These are phyloP conservation scores for Procambarus virginalis DNA, from an alignment of 1,140 invertebrate genomes.

Conservation along the genomic window DNA sequence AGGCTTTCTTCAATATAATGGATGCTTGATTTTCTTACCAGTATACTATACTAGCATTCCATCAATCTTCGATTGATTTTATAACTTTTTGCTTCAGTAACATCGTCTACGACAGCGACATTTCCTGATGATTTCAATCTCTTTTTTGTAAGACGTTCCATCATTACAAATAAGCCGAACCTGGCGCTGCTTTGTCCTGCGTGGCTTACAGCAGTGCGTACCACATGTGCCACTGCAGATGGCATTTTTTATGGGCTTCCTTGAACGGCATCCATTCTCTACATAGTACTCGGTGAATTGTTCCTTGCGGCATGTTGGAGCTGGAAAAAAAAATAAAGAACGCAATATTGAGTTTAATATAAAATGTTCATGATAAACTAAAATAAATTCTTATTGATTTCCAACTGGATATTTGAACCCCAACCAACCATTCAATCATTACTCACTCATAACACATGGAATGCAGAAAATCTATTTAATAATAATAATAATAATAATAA, in stretches of 20 bases:
- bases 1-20: neutral
- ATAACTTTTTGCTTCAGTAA: conserved; percentile 39
- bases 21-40: neutral
- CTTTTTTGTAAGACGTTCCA: conserved; percentile 93
- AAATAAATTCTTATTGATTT: too few relatives aligned
- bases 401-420: too few relatives aligned
- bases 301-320: conserved; percentile 90
- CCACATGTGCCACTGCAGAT: conserved; percentile 85
- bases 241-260: conserved; percentile 91
- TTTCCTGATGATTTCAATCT: conserved; percentile 96
- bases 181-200: conserved; percentile 93
- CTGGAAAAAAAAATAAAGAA: conserved; percentile 73
- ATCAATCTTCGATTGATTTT: neutral
- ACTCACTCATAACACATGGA: too few relatives aligned
- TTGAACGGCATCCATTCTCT: conserved; percentile 90
- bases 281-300: conserved; percentile 91
- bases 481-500: too few relatives aligned
- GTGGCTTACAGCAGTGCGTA: conserved; percentile 86
- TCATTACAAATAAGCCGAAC: conserved; percentile 94
- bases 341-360: neutral
- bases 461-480: too few relatives aligned
- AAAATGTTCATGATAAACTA: too few relatives aligned
- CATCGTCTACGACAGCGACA: conserved; percentile 77
- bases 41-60: neutral
- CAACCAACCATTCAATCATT: too few relatives aligned